Percentiles rank a stretch among this genome's conserved stretches.
Conservation (phyloP, 2,888 invertebrate genomes). For the Chelonus formosanus region DNA sequence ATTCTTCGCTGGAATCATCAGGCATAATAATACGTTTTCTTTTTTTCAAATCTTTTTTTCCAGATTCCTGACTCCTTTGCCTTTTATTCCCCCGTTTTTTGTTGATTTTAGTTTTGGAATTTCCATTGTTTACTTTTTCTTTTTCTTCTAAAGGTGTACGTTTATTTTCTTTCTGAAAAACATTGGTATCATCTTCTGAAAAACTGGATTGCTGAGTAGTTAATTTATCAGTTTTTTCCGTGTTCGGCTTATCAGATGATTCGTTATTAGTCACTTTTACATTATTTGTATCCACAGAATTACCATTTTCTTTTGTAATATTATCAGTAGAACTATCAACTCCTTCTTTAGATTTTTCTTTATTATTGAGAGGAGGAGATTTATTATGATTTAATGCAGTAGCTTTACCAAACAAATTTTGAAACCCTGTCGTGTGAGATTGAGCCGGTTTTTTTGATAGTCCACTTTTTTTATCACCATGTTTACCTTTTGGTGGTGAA, state of each 20-base stretch:
- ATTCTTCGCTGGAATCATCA: slow-evolving; percentile 54
- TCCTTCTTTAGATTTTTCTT: slow-evolving; percentile 13
- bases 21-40: slow-evolving; percentile 53
- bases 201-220: too few species aligned
- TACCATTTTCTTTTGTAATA: background rate
- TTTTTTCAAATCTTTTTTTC: slow-evolving; percentile 44
- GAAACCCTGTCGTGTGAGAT: slow-evolving; percentile 49
- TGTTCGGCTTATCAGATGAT: too few species aligned
- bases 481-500: slow-evolving; percentile 34
- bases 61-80: slow-evolving; percentile 45
- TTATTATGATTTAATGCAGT: slow-evolving; percentile 37
- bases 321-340: background rate
- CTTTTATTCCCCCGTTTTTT: slow-evolving; percentile 49
- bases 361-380: slow-evolving; percentile 25
- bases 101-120: slow-evolving; percentile 31
- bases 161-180: too few species aligned
- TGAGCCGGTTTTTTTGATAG: slow-evolving; percentile 47
- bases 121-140: slow-evolving; percentile 27
- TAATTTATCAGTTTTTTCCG: too few species aligned
- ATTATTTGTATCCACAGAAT: too few species aligned
- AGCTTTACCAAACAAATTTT: slow-evolving; percentile 53
- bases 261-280: too few species aligned
- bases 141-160: slow-evolving; percentile 16
- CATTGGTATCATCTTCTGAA: too few species aligned
- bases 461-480: slow-evolving; percentile 40